Evolutionary conservation across 23 tunicate species (phyloP), one percentile per base, ranked within the genome.

Genomic region (Trididemnum nubilum): DNA sequence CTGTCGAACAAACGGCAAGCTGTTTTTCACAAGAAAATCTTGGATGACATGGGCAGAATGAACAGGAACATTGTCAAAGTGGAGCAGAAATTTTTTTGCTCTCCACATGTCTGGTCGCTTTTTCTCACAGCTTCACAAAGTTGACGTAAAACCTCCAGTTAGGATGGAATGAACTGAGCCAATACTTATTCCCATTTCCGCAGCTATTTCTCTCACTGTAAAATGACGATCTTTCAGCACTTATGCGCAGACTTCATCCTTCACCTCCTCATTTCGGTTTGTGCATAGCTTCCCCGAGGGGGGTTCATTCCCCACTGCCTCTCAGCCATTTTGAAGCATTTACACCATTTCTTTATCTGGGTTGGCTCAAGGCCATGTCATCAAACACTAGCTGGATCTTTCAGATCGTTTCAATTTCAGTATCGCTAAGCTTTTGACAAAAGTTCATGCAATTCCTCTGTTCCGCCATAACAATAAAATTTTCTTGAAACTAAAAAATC

Each of bases 141-240:
- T n/a, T n/a, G n/a, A n/a, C n/a, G n/a, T n/a, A n/a, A n/a, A n/a
- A n/a, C n/a, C n/a, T n/a, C n/a, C n/a, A n/a, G n/a, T 49, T 18
- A 49, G 57, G 57, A 49, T 49, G 57, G 57, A 49, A 49, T 49
- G 57, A 49, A 49, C 57, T 49, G 57, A 49, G 57, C 57, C 12
- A 9, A n/a, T n/a, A n/a, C n/a, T n/a, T n/a, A n/a, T n/a, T n/a
- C n/a, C n/a, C n/a, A n/a, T n/a, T n/a, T n/a, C 57, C 18, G 57
- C 18, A 49, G 57, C 57, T 9, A 49, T 49, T 49, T 49, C 57
- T 49, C 18, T 12, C 57, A 49, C 57, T 18, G 18, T 49, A 9
- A 49, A 49, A 49, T 49, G 57, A 18, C 18, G 57, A 49, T 49
- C n/a, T 49, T 49, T 49, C 57, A 49, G 57, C 57, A 49, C 57